A percentile compares a stretch with the other conserved stretches of the same genome.
These are phyloP conservation scores for Diloba caeruleocephala DNA, from an alignment of 2,888 invertebrate genomes.

Conservation along the genomic window DNA sequence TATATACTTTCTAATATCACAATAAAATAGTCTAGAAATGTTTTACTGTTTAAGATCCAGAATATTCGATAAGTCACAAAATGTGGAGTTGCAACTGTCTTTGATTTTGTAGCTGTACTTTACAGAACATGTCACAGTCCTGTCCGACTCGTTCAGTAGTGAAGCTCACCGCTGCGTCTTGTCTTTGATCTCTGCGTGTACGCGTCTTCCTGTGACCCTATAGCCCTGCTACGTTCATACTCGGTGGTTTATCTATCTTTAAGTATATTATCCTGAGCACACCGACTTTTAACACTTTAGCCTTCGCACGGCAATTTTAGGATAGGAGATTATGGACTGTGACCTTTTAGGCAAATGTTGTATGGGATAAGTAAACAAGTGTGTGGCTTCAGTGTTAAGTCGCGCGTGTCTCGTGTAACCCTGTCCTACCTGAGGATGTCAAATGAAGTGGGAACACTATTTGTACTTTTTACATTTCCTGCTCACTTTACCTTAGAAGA, in stretches of 20 bases:
- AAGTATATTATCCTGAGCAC: constrained; percentile 7
- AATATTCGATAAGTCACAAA: no score
- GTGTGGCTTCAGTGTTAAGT: constrained; percentile 1
- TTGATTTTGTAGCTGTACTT: no score
- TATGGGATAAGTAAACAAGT: neutral
- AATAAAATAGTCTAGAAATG: neutral
- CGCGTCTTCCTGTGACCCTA: constrained; percentile 22
- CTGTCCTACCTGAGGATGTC: constrained; percentile 26
- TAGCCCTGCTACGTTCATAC: neutral
- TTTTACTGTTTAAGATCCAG: no score
- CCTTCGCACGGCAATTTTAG: neutral
- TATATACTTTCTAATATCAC: neutral
- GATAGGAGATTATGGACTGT: constrained; percentile 10
- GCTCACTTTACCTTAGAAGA: constrained; percentile 71
- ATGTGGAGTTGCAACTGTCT: no score
- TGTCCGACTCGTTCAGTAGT: neutral
- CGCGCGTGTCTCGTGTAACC: neutral
- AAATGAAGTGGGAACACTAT: constrained; percentile 38
- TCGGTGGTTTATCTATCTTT: neutral
- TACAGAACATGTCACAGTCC: no score
- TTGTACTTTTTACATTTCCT: constrained; percentile 42
- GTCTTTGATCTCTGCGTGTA: constrained; percentile 50
- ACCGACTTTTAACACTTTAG: neutral
- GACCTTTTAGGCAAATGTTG: constrained; percentile 3
- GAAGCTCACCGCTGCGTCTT: constrained; percentile 17